Evolutionary conservation across 2,888 invertebrate genomes (phyloP), one percentile per base, ranked within the genome.

Genomic region (Cryptosula pallasiana): DNA sequence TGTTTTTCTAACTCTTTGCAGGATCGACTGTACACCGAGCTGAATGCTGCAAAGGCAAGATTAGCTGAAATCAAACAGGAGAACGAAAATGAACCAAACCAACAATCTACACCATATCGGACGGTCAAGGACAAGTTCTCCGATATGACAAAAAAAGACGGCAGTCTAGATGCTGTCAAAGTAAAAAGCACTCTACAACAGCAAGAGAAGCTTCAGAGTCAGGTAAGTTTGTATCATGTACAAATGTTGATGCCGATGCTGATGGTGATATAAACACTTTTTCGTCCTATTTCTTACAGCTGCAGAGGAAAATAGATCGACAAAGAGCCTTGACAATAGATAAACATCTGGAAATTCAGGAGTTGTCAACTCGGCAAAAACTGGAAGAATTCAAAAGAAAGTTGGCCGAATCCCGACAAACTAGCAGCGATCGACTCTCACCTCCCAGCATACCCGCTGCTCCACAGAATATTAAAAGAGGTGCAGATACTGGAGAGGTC

Each of bases 301-400:
- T 76, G 16, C 76, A 78, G 63, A 73, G 71, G 34, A 76, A 78
- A 35, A 72, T 79, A 13, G 80, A 81, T 35, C 73, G 75, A 27
- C 78, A 81, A 72, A 77, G 77, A 69, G 73, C 78, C n/a, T 63
- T 78, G 32, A 74, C 77, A 3, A 74, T 78, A 54, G 77, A 76
- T 34, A 76, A 77, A 74, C 79, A 81, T 58, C 74, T 81, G 71
- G 81, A 80, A 73, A 70, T 79, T 36, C 78, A 77, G 71, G 82
- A 81, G 72, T 74, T 76, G 20, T 78, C 79, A n/a, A 81, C 81
- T 1, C 74, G 80, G 34, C 79, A 80, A 69, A 82, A 79, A 73
- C 76, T 81, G n/a, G 74, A 76, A 20, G 79, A 81, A 29, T 76
- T 81, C 32, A 81, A 81, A 71, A 78, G 79, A 73, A 78, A 78